Conservation (phyloP, 2,797 vertebrate species). For the Mus minutoides region DNA sequence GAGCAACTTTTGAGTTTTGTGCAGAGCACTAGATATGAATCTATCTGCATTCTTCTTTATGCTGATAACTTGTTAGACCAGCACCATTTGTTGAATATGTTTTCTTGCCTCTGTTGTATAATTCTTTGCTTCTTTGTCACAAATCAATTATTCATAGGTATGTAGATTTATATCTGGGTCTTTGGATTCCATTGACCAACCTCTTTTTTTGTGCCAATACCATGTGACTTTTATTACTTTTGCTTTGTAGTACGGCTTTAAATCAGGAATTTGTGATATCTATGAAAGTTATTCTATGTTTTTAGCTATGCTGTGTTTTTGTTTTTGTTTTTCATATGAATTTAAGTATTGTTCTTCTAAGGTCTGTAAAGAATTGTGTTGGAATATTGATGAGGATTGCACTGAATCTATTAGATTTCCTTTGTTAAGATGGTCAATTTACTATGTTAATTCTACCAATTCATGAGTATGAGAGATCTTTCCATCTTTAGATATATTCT, state of each 20-base stretch:
- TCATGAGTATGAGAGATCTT: background rate
- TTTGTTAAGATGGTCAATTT: background rate
- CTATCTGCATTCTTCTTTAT: background rate
- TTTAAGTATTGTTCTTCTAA: background rate
- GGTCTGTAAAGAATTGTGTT: background rate
- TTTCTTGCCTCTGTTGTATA: background rate
- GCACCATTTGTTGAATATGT: background rate
- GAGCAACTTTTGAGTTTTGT: background rate
- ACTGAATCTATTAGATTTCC: background rate
- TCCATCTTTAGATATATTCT: background rate
- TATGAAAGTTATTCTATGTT: background rate
- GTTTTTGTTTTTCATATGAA: background rate
- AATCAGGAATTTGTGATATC: background rate
- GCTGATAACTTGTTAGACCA: background rate
- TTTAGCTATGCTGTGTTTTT: background rate
- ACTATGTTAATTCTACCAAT: background rate
- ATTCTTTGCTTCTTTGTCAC: background rate
- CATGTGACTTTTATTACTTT: background rate
- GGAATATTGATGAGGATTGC: background rate
- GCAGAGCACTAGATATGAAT: background rate
- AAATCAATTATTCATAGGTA: background rate
- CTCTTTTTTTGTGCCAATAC: background rate
- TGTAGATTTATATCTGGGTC: background rate
- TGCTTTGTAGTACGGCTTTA: background rate
- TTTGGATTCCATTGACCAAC: background rate